phyloP scores from a whole-genome alignment of 2,888 invertebrate genomes.

The Drosophila pegasa region DNA sequence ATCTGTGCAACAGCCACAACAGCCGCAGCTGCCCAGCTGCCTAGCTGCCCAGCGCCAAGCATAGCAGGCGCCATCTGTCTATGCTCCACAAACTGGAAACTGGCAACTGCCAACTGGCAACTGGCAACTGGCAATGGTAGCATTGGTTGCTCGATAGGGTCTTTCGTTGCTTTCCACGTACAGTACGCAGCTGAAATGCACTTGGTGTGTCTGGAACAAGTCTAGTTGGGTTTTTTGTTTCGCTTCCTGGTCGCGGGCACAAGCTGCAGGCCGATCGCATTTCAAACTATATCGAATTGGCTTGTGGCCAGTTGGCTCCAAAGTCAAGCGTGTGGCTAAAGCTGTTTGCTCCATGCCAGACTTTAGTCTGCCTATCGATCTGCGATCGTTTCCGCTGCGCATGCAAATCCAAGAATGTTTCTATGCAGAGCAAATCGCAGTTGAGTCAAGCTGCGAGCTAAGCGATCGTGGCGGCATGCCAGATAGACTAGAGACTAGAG shows the following conservation, averaged over 20 bases:
- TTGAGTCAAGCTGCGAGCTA: neutral
- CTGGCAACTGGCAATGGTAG: neutral
- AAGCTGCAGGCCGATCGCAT: neutral
- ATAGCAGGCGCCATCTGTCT: slow-evolving; percentile 38
- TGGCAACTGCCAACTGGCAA: slow-evolving; percentile 13
- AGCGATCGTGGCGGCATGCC: neutral
- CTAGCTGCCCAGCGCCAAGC: slow-evolving; percentile 25
- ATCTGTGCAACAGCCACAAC: slow-evolving; percentile 33
- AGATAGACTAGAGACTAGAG: no score
- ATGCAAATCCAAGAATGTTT: neutral
- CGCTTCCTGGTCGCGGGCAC: slow-evolving; percentile 17
- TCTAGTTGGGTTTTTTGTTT: slow-evolving; percentile 11
- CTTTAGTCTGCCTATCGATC: neutral
- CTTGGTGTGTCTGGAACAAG: slow-evolving; percentile 17
- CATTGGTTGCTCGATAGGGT: slow-evolving; percentile 1
- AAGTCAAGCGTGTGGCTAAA: neutral
- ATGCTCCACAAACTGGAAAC: slow-evolving; percentile 20
- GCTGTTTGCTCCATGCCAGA: neutral
- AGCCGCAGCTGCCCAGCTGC: slow-evolving; percentile 39
- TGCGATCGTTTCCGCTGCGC: no score
- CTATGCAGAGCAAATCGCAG: no score
- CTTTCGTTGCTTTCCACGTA: slow-evolving; percentile 3
- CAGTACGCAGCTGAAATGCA: slow-evolving; percentile 10
- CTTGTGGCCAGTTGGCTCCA: neutral
- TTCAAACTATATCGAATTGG: neutral